These are phyloP conservation scores for Archips crataeganus DNA, from an alignment of 2,888 invertebrate genomes.

Conservation along the genomic window DNA sequence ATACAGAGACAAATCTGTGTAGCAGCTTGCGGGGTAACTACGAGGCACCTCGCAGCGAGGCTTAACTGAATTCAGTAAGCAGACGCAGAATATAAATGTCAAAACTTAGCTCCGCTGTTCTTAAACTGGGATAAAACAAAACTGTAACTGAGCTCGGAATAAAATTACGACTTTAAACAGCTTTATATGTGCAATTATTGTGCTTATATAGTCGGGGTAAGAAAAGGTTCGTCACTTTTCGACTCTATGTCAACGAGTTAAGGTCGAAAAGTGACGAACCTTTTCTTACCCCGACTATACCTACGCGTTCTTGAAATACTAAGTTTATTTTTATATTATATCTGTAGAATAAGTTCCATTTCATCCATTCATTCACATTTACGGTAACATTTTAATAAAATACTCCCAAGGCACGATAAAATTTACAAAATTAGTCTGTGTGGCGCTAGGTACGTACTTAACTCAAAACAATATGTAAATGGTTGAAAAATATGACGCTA, in stretches of 20 bases:
- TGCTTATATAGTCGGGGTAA: no score
- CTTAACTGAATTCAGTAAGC: constrained; percentile 57
- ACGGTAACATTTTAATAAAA: constrained; percentile 12
- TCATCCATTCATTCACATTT: not conserved
- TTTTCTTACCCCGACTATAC: no score
- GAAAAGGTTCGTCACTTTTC: no score
- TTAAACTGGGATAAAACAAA: constrained; percentile 42
- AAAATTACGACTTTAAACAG: constrained; percentile 33
- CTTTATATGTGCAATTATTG: constrained; percentile 17
- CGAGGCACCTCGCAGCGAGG: constrained; percentile 52
- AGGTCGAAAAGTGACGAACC: no score
- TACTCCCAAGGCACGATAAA: constrained; percentile 2
- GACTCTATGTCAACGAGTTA: no score
- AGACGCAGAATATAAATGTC: constrained; percentile 52
- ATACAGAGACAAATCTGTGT: constrained; percentile 53
- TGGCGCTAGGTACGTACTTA: not conserved
- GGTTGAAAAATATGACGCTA: no score
- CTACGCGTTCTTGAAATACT: not conserved
- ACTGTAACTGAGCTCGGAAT: constrained; percentile 33
- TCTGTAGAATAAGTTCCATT: not conserved
- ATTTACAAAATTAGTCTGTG: constrained; percentile 18
- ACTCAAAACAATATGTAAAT: no score
- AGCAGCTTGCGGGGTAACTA: constrained; percentile 53
- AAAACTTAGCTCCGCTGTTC: constrained; percentile 45
- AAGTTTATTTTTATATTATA: not conserved